Conservation (phyloP, 2,113 vertebrate genomes). For the Illadopsis cleaveri region DNA sequence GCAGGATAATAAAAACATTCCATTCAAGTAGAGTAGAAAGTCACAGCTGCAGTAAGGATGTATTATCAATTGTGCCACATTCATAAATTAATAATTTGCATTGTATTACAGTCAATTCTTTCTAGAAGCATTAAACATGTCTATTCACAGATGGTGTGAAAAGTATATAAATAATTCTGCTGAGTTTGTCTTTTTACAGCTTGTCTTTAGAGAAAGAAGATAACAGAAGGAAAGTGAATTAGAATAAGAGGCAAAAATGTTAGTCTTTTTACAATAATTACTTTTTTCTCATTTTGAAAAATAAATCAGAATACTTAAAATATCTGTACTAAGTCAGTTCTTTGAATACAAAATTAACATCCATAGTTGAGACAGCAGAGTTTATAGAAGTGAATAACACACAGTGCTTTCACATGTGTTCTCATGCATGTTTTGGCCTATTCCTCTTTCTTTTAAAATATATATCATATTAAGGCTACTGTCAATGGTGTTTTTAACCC, state of each 20-base stretch:
- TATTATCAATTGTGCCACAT: constrained; percentile 11
- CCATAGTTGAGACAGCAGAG: neutral
- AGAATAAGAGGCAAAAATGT: neutral
- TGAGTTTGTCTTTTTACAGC: neutral
- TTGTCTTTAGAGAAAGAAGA: neutral
- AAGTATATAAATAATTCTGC: constrained; percentile 37
- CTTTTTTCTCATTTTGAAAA: neutral
- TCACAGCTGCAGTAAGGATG: constrained; percentile 15
- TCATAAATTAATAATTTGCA: constrained; percentile 54
- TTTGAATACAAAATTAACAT: neutral
- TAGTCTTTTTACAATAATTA: constrained; percentile 1
- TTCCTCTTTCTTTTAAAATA: neutral
- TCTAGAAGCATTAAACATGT: constrained; percentile 24
- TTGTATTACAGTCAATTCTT: constrained; percentile 16
- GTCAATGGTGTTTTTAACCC: neutral
- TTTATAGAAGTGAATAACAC: neutral
- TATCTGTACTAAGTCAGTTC: neutral
- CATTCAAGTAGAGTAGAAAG: constrained; percentile 27
- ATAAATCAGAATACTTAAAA: neutral
- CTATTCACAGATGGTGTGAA: neutral
- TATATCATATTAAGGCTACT: neutral
- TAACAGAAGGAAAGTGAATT: constrained; percentile 7
- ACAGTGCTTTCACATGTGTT: neutral
- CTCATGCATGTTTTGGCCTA: neutral
- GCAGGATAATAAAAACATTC: constrained; percentile 21